A percentile compares a stretch with the other conserved stretches of the same genome.
Conservation (phyloP, 2,797 vertebrate species). For the Uromys caudimaculatus region DNA sequence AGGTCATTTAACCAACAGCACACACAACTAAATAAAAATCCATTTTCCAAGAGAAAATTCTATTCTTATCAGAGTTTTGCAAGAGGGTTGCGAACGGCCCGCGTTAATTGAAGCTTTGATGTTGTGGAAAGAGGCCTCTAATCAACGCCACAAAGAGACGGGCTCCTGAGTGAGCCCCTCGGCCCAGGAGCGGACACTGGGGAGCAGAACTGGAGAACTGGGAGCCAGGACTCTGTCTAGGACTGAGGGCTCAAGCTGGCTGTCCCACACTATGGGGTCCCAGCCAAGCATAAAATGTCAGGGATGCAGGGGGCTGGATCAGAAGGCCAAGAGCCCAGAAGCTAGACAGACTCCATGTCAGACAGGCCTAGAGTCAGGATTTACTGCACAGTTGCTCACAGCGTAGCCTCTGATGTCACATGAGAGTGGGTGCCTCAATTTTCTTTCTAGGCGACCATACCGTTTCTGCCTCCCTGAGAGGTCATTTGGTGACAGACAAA, state of each 20-base stretch:
- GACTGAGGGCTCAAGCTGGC: background rate
- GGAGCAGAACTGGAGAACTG: background rate
- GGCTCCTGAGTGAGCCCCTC: background rate
- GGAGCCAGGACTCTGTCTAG: background rate
- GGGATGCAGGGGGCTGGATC: background rate
- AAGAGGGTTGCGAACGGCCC: constrained; percentile 87
- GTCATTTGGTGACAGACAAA: background rate
- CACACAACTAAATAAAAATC: constrained; percentile 88
- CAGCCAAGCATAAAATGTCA: background rate
- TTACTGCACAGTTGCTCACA: background rate
- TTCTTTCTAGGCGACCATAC: background rate
- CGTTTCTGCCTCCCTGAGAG: background rate
- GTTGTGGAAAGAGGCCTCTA: constrained; percentile 86
- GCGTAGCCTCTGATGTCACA: background rate
- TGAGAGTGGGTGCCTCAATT: background rate
- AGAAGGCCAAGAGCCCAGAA: background rate
- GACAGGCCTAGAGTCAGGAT: background rate
- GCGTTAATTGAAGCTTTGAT: constrained; percentile 89
- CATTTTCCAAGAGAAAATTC: constrained; percentile 88
- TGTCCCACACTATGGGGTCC: background rate
- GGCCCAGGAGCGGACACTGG: background rate
- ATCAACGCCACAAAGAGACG: constrained; percentile 79
- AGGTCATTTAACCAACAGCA: constrained; percentile 87
- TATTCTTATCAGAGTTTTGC: constrained; percentile 90
- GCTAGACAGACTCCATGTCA: background rate